A percentile compares a stretch with the other conserved stretches of the same genome.
These are phyloP conservation scores for Ctenopoma multispine DNA, from an alignment of 2,797 vertebrate species.

Conservation along the genomic window DNA sequence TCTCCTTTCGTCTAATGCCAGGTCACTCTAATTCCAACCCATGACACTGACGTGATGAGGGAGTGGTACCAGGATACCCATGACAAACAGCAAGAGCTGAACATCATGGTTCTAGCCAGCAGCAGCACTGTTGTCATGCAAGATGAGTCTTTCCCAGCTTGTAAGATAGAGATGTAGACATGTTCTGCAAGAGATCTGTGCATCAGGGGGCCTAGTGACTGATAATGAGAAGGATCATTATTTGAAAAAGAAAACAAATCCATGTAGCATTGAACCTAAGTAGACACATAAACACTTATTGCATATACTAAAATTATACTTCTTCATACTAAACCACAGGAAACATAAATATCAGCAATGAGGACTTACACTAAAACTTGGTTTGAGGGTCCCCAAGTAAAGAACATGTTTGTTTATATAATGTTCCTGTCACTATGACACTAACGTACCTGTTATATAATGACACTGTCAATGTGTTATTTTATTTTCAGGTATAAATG, in stretches of 20 bases:
- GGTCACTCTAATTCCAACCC: conserved; percentile 98
- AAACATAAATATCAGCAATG: conserved; percentile 30
- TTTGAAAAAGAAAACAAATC: conserved; percentile 36
- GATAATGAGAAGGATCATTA: conserved; percentile 25
- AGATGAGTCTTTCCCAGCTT: conserved; percentile 98
- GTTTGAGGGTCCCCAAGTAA: conserved; percentile 22
- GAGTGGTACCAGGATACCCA: conserved; percentile 99
- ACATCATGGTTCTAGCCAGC: conserved; percentile 99
- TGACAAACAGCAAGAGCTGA: conserved; percentile 97
- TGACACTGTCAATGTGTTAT: conserved; percentile 9
- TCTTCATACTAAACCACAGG: conserved; percentile 29
- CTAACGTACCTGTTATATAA: no score
- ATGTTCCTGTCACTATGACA: no score
- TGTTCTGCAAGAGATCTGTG: not conserved
- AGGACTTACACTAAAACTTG: conserved; percentile 43
- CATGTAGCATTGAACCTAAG: conserved; percentile 64
- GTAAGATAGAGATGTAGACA: conserved; percentile 97
- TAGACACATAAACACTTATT: conserved; percentile 54
- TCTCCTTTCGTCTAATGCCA: conserved; percentile 62
- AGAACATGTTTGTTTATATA: no score
- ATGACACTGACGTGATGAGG: conserved; percentile 98
- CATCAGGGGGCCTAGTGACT: conserved; percentile 1
- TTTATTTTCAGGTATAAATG: conserved; percentile 8
- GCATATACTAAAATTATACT: conserved; percentile 38
- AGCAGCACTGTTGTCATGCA: conserved; percentile 99